phyloP scores from a whole-genome alignment of 2,888 invertebrate genomes.

The Nemoura dubitans region DNA sequence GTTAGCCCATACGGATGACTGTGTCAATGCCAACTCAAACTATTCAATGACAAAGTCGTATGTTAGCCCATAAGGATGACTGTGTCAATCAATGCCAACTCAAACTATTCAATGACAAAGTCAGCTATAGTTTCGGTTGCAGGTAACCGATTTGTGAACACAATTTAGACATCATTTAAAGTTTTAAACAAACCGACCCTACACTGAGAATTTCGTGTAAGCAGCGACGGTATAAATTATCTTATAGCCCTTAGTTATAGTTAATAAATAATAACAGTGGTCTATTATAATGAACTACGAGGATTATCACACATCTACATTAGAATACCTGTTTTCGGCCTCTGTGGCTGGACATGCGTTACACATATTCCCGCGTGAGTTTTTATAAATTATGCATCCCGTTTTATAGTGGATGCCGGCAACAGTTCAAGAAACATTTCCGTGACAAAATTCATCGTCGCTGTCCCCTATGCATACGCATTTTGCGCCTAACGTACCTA shows the following conservation, averaged over 20 bases:
- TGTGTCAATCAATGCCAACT: no score
- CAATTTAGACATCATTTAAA: not conserved
- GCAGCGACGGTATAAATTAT: not conserved
- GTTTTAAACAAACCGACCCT: not conserved
- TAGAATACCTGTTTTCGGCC: not conserved
- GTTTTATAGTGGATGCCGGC: not conserved
- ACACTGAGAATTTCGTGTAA: not conserved
- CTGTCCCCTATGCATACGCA: no score
- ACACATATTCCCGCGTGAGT: not conserved
- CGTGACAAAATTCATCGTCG: slow-evolving; percentile 19
- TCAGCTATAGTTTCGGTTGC: not conserved
- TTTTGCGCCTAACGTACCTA: no score
- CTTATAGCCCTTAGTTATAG: not conserved
- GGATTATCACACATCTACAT: not conserved
- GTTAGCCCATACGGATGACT: no score
- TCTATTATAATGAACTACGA: not conserved
- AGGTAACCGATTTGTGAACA: not conserved
- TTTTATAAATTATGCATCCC: not conserved
- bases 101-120: no score
- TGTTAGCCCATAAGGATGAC: no score
- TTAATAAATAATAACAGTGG: slow-evolving; percentile 3
- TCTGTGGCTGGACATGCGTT: not conserved
- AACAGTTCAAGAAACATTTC: not conserved
- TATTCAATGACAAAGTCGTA: no score
- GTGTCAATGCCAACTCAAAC: no score